Percentiles rank a stretch among this genome's conserved stretches.
phyloP scores from a whole-genome alignment of 2,113 vertebrate species.

The Phrynocephalus versicolor region DNA sequence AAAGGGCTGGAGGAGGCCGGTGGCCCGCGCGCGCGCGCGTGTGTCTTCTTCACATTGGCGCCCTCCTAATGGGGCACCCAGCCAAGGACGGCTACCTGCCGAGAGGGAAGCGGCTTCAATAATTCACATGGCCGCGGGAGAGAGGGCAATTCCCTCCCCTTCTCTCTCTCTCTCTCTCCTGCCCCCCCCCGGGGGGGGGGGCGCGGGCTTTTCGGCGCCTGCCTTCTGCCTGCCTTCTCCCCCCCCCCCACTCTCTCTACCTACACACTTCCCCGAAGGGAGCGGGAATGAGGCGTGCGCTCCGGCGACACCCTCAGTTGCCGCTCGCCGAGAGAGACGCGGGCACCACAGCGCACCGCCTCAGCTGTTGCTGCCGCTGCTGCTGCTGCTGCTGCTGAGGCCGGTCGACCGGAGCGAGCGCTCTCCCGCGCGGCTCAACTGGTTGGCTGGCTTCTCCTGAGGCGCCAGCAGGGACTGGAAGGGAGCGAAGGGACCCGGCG shows the following conservation, averaged over 20 bases:
- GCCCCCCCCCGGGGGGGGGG: no score
- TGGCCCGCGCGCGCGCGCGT: neutral
- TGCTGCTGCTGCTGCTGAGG: no score
- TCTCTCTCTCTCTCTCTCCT: slow-evolving; percentile 51
- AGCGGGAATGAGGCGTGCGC: slow-evolving; percentile 53
- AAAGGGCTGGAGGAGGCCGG: slow-evolving; percentile 35
- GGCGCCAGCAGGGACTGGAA: neutral
- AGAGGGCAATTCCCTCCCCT: slow-evolving; percentile 63
- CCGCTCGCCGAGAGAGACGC: neutral
- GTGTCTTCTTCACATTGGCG: slow-evolving; percentile 5
- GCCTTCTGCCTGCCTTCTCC: slow-evolving; percentile 61
- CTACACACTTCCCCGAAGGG: slow-evolving; percentile 17
- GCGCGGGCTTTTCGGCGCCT: no score
- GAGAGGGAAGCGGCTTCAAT: slow-evolving; percentile 62
- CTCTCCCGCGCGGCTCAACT: no score
- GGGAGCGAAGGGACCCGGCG: neutral
- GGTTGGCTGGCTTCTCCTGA: no score
- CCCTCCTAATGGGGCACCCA: slow-evolving; percentile 47
- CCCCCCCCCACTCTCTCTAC: slow-evolving; percentile 40
- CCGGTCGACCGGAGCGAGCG: neutral
- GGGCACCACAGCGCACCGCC: neutral
- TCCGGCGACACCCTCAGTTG: neutral
- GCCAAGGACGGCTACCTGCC: slow-evolving; percentile 47
- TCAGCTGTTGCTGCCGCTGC: no score
- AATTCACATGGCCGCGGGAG: slow-evolving; percentile 69